Evolutionary conservation across 2,888 invertebrate genomes (phyloP), one percentile per base, ranked within the genome.

Genomic region (Philhelius pedissequus): DNA sequence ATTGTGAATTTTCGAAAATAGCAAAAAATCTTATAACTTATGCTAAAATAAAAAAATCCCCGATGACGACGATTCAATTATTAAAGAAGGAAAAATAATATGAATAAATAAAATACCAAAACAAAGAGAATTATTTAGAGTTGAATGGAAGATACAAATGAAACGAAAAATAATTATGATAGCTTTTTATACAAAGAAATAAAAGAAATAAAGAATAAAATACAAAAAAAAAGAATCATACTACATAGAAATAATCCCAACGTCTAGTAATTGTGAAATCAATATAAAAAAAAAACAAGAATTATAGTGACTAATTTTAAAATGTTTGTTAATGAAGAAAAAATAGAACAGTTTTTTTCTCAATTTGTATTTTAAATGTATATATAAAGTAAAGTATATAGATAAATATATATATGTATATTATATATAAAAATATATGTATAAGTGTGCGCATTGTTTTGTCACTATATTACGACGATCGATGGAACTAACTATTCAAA

Each of bases 241-340:
- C 84, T 79, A 84, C 58, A 84, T 80, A 84, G 75, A 80, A 84
- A 80, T 84, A 84, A 84, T 84, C 84, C 84, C 84, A 84, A 80
- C 84, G 84, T 84, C 80, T 80, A 84, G 80, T 84, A 75, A 84
- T 84, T 80, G 84, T 84, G 75, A 84, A 84, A 80, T 58, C 48
- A 48, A 6, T 48, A 48, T 73, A 69, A 43, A 52, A 78, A 73
- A 78, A 58, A 69, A 68, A 62, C 11, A 45, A 27, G 20, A 66
- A 45, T 48, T 70, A 75, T 75, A 76, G 74, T 64, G 74, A 83
- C 66, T 80, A 80, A 71, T 66, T 79, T 75, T 54, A 54, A 68
- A 54, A 68, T 84, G 80, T 80, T 75, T 80, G 68, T 71, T 80
- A 71, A 18, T 60, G 22, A 52, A 68, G 22, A 22, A 71, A 15